A percentile compares a stretch with the other conserved stretches of the same genome.
Evolutionary conservation across 2,113 vertebrate genomes (phyloP).

Genomic region (Anhinga rufa): DNA sequence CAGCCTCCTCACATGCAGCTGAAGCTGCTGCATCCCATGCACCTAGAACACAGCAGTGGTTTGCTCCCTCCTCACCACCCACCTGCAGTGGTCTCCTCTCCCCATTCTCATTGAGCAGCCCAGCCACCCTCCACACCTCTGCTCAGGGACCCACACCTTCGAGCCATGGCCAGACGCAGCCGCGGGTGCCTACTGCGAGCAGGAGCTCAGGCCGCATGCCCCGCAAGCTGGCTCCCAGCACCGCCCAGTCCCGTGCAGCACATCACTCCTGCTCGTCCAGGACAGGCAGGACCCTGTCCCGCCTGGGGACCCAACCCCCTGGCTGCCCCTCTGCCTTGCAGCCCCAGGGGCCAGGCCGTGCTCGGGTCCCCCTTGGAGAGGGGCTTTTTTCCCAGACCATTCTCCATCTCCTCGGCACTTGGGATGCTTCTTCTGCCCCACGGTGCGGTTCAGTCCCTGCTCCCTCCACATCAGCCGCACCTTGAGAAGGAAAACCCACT

Average conservation of each 20-base stretch:
- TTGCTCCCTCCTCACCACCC: not conserved
- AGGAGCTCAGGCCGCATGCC: not conserved
- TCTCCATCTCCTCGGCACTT: rapidly evolving
- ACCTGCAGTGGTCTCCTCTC: not conserved
- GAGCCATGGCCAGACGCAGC: not conserved
- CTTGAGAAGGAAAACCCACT: not conserved
- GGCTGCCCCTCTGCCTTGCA: not conserved
- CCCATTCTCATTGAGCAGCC: rapidly evolving
- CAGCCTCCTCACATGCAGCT: rapidly evolving
- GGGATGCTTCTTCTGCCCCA: not conserved
- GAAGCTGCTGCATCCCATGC: rapidly evolving
- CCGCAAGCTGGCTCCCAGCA: rapidly evolving
- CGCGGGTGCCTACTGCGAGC: rapidly evolving
- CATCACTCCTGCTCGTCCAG: rapidly evolving
- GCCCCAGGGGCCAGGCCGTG: not conserved
- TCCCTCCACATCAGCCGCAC: not conserved
- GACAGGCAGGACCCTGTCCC: not conserved
- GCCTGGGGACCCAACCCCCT: rapidly evolving
- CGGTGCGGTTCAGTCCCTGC: rapidly evolving
- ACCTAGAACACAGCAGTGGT: rapidly evolving
- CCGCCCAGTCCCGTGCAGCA: not conserved
- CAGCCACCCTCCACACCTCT: not conserved
- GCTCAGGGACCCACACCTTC: not conserved
- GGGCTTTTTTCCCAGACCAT: not conserved
- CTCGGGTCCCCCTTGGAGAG: not conserved